A percentile compares a stretch with the other conserved stretches of the same genome.
Evolutionary conservation across 2,797 vertebrate species (phyloP).

Genomic region (Hapalemur alaotrensis): DNA sequence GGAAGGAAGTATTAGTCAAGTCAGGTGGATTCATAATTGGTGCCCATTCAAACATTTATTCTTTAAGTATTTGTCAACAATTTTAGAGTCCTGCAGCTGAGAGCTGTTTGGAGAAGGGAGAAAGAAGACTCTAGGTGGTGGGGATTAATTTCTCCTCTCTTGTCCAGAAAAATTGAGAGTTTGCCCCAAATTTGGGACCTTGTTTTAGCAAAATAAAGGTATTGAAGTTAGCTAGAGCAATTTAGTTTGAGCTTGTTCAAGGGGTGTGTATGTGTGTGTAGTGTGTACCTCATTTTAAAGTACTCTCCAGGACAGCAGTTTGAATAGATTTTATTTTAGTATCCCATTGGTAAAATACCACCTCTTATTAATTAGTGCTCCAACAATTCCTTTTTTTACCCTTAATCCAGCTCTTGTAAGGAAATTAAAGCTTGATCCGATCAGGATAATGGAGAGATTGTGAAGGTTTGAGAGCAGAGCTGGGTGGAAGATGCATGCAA

Average conservation of each 20-base stretch:
- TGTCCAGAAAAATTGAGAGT: neutral
- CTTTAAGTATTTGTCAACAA: neutral
- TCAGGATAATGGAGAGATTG: neutral
- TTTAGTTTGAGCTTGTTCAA: neutral
- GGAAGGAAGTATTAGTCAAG: neutral
- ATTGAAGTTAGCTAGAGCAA: neutral
- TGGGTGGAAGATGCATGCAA: neutral
- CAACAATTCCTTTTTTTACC: neutral
- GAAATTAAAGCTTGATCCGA: neutral
- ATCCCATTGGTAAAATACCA: neutral
- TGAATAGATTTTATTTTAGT: neutral
- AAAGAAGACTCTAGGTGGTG: neutral
- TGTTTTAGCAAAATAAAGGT: neutral
- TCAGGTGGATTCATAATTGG: neutral
- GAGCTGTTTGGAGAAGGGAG: neutral
- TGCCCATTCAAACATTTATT: neutral
- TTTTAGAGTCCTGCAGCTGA: neutral
- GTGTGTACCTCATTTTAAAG: neutral
- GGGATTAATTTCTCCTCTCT: neutral
- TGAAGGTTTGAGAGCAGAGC: neutral
- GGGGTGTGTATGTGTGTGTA: neutral
- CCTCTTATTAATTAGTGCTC: neutral
- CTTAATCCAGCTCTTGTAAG: neutral
- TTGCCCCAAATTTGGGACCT: neutral
- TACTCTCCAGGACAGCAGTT: neutral